phyloP scores from a whole-genome alignment of 2,113 vertebrate genomes.

The Aspiorhynchus laticeps region DNA sequence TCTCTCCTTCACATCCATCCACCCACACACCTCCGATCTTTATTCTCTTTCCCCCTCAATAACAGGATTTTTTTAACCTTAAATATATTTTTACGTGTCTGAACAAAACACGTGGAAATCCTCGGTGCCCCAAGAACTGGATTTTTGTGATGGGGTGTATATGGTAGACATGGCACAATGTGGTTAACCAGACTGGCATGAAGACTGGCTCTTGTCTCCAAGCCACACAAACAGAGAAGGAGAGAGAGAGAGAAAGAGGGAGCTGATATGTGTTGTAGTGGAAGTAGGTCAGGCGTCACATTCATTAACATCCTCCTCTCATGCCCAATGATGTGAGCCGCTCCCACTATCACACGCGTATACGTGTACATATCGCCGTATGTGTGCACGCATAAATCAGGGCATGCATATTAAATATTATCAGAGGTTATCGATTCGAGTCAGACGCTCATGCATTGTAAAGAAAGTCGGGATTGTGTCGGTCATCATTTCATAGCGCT shows the following conservation, averaged over 20 bases:
- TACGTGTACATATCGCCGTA: background rate
- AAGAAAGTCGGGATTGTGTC: background rate
- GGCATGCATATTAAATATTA: background rate
- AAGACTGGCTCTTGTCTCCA: conserved; percentile 41
- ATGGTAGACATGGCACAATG: conserved; percentile 40
- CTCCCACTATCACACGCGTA: conserved; percentile 17
- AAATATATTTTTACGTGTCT: conserved; percentile 9
- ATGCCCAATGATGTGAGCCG: conserved; percentile 52
- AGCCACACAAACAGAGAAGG: conserved; percentile 38
- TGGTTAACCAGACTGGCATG: conserved; percentile 54
- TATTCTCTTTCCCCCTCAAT: conserved; percentile 10
- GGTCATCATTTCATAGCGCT: conserved; percentile 30
- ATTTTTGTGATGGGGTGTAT: conserved; percentile 34
- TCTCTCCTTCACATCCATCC: conserved; percentile 30
- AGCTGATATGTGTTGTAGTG: conserved; percentile 56
- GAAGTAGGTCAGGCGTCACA: conserved; percentile 67
- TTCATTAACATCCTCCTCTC: conserved; percentile 60
- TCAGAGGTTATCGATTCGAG: background rate
- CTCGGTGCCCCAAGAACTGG: background rate
- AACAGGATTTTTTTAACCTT: background rate
- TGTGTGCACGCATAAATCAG: background rate
- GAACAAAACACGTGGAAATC: conserved; percentile 19
- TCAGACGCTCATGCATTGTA: background rate
- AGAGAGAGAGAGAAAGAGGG: conserved; percentile 47
- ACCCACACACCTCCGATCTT: conserved; percentile 38